A percentile compares a stretch with the other conserved stretches of the same genome.
phyloP scores from a whole-genome alignment of 1,140 invertebrate genomes.

The Formica exsecta region DNA sequence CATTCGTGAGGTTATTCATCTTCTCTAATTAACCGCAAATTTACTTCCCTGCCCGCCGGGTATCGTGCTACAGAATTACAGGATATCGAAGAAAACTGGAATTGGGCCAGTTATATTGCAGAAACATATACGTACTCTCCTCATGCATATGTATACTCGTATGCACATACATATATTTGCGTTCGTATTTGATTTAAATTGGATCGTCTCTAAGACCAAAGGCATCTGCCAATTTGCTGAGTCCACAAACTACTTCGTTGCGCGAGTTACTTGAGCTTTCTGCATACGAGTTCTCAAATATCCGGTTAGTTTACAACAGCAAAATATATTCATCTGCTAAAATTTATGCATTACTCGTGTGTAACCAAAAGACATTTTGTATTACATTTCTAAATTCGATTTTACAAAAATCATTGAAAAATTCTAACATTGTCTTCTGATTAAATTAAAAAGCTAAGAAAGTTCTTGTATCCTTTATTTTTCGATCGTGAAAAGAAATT shows the following conservation, averaged over 20 bases:
- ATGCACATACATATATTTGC: conserved; percentile 57
- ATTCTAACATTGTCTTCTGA: not conserved
- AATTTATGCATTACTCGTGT: conserved; percentile 14
- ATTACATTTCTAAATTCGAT: not conserved
- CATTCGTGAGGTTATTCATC: conserved; percentile 70
- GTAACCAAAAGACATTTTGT: not conserved
- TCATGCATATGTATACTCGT: conserved; percentile 2
- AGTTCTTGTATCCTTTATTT: conserved; percentile 29
- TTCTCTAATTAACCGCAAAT: conserved; percentile 78
- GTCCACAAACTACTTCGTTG: conserved; percentile 66
- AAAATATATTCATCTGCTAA: not conserved
- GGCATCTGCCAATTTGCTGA: conserved; percentile 66
- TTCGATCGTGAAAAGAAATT: conserved; percentile 38
- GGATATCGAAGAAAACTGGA: conserved; percentile 74
- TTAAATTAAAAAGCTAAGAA: not conserved
- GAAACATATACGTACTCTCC: conserved; percentile 43
- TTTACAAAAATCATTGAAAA: not conserved
- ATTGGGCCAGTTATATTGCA: conserved; percentile 72
- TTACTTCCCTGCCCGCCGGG: conserved; percentile 53
- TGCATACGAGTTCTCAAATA: conserved; percentile 15
- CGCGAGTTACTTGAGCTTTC: conserved; percentile 13
- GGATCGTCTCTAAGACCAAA: conserved; percentile 60
- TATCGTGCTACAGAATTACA: conserved; percentile 10
- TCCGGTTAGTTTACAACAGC: not conserved
- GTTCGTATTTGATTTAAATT: conserved; percentile 73